A percentile compares a stretch with the other conserved stretches of the same genome.
Evolutionary conservation across 2,113 vertebrate species (phyloP).

Genomic region (Tragelaphus scriptus): DNA sequence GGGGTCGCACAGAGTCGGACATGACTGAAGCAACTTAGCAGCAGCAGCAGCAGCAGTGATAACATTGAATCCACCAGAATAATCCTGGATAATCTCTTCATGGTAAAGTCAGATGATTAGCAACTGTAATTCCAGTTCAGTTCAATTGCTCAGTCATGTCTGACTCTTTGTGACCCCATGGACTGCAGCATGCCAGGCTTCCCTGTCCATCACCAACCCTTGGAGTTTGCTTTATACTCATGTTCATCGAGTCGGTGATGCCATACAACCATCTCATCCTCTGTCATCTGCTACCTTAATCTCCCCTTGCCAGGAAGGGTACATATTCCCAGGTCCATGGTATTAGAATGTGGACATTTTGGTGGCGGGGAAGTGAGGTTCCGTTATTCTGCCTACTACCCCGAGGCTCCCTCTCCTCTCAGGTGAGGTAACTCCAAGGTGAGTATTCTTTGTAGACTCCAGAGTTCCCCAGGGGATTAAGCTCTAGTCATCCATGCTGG

Average conservation of each 20-base stretch:
- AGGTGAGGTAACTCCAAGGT: not conserved
- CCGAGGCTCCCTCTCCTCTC: fast-evolving
- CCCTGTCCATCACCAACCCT: not conserved
- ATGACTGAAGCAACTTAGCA: no score
- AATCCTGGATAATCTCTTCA: not conserved
- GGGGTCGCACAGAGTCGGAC: not conserved
- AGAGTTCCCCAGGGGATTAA: not conserved
- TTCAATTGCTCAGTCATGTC: not conserved
- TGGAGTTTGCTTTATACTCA: not conserved
- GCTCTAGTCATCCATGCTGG: not conserved
- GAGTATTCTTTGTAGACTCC: not conserved
- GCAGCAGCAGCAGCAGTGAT: not conserved
- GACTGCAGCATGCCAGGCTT: not conserved
- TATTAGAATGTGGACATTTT: not conserved
- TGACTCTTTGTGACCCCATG: not conserved
- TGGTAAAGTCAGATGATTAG: not conserved
- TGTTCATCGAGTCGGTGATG: not conserved
- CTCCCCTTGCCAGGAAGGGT: not conserved
- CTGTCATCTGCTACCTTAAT: not conserved
- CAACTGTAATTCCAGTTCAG: not conserved
- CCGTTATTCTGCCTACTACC: not conserved
- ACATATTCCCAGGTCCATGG: not conserved
- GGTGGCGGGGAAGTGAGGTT: not conserved
- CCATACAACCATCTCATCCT: not conserved
- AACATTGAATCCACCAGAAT: not conserved